phyloP scores from a whole-genome alignment of 2,797 vertebrate species.

The Rhodeus uyekii region DNA sequence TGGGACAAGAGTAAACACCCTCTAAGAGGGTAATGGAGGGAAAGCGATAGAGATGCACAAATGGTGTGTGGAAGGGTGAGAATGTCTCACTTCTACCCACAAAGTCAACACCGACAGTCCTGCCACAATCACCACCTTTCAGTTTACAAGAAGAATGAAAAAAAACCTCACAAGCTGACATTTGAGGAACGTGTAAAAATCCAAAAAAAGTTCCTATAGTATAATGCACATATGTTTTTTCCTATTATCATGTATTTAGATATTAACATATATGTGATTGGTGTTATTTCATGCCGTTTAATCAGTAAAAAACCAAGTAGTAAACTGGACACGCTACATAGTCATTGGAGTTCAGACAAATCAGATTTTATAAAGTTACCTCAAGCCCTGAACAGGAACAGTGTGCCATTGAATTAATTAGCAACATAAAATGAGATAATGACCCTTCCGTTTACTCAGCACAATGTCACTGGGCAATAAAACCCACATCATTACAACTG shows the following conservation, averaged over 20 bases:
- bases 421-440: not conserved
- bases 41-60: conserved; percentile 10
- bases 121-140: not conserved
- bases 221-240: not conserved
- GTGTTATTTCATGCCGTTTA: not conserved
- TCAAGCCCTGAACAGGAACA: not conserved
- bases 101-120: conserved; percentile 17
- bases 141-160: not conserved
- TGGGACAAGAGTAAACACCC: conserved; percentile 41
- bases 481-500: not conserved
- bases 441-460: not conserved
- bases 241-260: not conserved
- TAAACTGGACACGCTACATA: not conserved
- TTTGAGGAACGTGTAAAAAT: not conserved
- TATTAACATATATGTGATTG: not conserved
- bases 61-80: conserved; percentile 31
- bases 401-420: not conserved
- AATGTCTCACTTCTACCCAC: conserved; percentile 34
- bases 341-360: not conserved
- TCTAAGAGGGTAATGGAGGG: not conserved
- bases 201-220: not conserved
- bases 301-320: not conserved
- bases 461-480: not conserved
- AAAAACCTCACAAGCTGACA: not conserved
- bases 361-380: not conserved